Percentiles rank a stretch among this genome's conserved stretches.
Evolutionary conservation across 2,888 invertebrate species (phyloP).

Genomic region (Diaphora mendica): DNA sequence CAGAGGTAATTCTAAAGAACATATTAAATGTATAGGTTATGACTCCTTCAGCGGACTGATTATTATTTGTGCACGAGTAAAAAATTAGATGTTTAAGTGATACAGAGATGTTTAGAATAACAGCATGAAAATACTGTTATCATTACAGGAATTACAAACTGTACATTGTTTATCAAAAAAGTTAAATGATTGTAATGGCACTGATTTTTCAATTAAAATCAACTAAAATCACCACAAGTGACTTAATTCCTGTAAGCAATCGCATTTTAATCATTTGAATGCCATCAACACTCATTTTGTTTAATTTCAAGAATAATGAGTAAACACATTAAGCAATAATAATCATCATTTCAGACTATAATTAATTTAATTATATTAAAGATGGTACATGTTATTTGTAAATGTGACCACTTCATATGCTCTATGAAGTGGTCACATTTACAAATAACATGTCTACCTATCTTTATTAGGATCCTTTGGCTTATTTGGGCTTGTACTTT

Average conservation of each 20-base stretch:
- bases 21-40: conserved; percentile 28
- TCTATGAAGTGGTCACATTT: too few species aligned
- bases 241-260: background rate
- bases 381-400: too few species aligned
- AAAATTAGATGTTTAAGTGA: background rate
- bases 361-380: too few species aligned
- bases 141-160: background rate
- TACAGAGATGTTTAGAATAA: background rate
- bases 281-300: background rate
- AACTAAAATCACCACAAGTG: background rate
- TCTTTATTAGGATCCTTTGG: too few species aligned
- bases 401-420: too few species aligned
- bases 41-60: background rate
- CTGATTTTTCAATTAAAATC: background rate
- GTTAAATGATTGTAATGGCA: background rate
- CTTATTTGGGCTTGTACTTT: too few species aligned
- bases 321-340: background rate
- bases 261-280: background rate
- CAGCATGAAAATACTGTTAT: background rate
- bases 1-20: background rate
- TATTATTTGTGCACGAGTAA: too few species aligned
- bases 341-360: too few species aligned
- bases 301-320: background rate
- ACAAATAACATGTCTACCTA: too few species aligned
- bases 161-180: background rate